Evolutionary conservation across 2,113 vertebrate genomes (phyloP), one percentile per base, ranked within the genome.

Genomic region (Ammodytes dubius): DNA sequence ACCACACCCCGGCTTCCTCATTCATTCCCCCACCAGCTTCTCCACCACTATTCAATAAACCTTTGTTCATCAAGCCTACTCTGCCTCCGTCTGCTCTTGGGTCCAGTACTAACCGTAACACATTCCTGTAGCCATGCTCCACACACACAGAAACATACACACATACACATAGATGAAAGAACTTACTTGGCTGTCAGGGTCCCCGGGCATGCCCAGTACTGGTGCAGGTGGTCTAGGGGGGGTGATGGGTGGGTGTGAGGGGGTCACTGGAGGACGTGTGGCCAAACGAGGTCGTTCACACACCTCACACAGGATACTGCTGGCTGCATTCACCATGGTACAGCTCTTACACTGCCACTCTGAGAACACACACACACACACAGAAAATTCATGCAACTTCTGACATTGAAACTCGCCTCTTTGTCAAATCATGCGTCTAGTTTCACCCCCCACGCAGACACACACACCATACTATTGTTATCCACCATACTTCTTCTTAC

Each of bases 261-360:
- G 89, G 5, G 90, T 82, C 53, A 91, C 88, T 3, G 94, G 94
- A n/a, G 96, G 96, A 27, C 94, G 93, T 3, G 96, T 96, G 5
- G 97, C 96, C 89, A 97, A 88, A 9, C 97, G 95, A 79, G 97
- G 97, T 74, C 97, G 93, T 75, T 97, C 96, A 87, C 97, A 98
- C 14, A 96, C 93, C 54, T 96, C 94, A 65, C 97, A 98, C 0
- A 98, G 89, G 58, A 97, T 92, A 4, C 96, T 96, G 66, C 95
- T 94, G 10, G 94, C 87, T n/a, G 94, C 82, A 14, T 98, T 98
- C 61, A 96, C 93, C 82, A 97, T 88, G 4, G 97, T 98, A 53
- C 97, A 98, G 88, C 96, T 96, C 88, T 95, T 96, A 86, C 97
- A 98, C 66, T 95, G 91, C 97, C 97, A 98, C 74, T 96, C 95